Percentiles rank a stretch among this genome's conserved stretches.
These are phyloP conservation scores for Bombus sibiricus DNA, from an alignment of 1,140 invertebrate species.

Conservation along the genomic window DNA sequence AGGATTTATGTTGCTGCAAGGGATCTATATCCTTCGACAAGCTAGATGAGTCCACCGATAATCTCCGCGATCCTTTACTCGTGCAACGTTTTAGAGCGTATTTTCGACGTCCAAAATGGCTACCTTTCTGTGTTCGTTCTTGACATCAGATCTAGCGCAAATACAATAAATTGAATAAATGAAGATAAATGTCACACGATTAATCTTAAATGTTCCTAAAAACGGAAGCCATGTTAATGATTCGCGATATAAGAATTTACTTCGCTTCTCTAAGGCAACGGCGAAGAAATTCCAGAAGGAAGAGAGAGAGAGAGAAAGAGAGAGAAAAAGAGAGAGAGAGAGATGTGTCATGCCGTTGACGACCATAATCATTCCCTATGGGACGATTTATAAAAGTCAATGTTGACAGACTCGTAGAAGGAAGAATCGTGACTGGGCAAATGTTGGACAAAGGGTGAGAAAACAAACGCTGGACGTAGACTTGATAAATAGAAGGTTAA, in stretches of 20 bases:
- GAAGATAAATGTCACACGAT: too few relatives aligned
- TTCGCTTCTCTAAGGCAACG: not conserved
- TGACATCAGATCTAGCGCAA: too few relatives aligned
- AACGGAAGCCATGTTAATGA: too few relatives aligned
- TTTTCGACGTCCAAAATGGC: not conserved
- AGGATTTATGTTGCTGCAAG: slow-evolving; percentile 34
- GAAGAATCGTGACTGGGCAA: not conserved
- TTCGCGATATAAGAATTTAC: not conserved
- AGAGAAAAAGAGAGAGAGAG: too few relatives aligned
- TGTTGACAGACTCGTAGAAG: not conserved
- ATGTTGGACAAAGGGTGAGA: not conserved
- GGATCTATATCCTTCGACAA: slow-evolving; percentile 4
- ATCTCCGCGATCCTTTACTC: not conserved
- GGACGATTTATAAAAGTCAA: not conserved
- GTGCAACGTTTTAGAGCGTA: too few relatives aligned
- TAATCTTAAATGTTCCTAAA: too few relatives aligned
- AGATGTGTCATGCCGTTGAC: not conserved
- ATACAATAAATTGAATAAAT: too few relatives aligned
- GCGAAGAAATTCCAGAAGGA: not conserved
- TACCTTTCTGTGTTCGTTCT: not conserved
- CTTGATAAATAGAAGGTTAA: not conserved
- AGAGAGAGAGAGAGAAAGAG: not conserved
- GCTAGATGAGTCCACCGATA: slow-evolving; percentile 12
- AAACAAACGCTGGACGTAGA: not conserved
- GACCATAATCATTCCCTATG: not conserved